A percentile compares a stretch with the other conserved stretches of the same genome.
These are phyloP conservation scores for Ataeniobius toweri DNA, from an alignment of 2,797 vertebrate genomes.

Conservation along the genomic window DNA sequence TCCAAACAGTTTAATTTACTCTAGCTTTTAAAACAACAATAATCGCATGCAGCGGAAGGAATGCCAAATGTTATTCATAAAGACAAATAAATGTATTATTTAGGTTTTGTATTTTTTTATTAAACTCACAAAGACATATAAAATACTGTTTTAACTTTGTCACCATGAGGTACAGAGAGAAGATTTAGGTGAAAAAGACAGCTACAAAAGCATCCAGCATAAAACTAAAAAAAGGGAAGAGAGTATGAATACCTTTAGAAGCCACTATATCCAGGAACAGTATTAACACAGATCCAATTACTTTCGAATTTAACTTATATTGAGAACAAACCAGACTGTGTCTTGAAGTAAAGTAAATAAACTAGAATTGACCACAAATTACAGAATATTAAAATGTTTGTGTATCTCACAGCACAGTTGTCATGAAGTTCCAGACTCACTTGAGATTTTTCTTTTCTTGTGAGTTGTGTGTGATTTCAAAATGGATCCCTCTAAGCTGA, in stretches of 20 bases:
- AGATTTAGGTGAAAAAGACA: neutral
- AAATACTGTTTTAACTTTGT: neutral
- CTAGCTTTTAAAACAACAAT: no score
- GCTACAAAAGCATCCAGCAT: neutral
- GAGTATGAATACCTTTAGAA: neutral
- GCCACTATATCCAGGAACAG: neutral
- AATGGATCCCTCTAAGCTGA: slow-evolving; percentile 29
- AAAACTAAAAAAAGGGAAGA: neutral
- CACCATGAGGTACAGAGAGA: neutral
- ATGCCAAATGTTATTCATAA: neutral
- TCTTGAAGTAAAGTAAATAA: neutral
- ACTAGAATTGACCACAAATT: neutral
- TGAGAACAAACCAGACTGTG: neutral
- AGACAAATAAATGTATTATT: neutral
- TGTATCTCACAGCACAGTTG: neutral
- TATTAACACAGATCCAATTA: neutral
- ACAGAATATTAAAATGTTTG: neutral
- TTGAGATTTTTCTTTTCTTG: slow-evolving; percentile 62
- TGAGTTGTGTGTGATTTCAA: slow-evolving; percentile 38
- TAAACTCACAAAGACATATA: neutral
- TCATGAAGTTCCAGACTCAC: slow-evolving; percentile 53
- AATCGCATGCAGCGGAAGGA: neutral
- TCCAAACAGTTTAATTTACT: no score
- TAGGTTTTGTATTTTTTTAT: neutral
- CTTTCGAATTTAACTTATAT: neutral